These are phyloP conservation scores for Burhinus bistriatus DNA, from an alignment of 2,113 vertebrate species.

Conservation along the genomic window DNA sequence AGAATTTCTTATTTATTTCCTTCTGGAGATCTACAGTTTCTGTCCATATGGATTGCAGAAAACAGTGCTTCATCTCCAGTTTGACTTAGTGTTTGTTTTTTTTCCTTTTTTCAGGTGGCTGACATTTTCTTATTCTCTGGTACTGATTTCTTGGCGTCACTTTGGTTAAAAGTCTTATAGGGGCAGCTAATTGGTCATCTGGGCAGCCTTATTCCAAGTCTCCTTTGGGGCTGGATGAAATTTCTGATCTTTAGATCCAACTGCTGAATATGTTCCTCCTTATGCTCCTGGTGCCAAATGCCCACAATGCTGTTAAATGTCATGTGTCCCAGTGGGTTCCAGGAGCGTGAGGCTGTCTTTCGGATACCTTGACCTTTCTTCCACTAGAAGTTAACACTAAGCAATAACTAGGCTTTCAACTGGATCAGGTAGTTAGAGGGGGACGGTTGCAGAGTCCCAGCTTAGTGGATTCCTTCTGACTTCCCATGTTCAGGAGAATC, in stretches of 20 bases:
- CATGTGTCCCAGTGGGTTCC: background rate
- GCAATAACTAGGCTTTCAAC: background rate
- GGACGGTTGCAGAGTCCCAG: background rate
- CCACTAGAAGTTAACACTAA: background rate
- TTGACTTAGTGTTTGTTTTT: background rate
- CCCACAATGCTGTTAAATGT: background rate
- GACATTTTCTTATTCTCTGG: background rate
- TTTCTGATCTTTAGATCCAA: background rate
- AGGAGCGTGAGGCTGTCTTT: background rate
- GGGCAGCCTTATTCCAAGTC: background rate
- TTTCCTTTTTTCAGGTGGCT: background rate
- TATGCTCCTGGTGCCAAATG: background rate
- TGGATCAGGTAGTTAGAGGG: background rate
- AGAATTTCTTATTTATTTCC: background rate
- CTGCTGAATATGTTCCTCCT: background rate
- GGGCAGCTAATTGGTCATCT: background rate
- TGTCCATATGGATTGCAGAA: background rate
- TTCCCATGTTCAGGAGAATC: background rate
- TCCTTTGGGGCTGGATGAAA: background rate
- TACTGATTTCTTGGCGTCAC: background rate
- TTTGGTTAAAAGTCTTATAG: background rate
- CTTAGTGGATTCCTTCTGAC: background rate
- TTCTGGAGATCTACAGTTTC: background rate
- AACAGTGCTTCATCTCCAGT: background rate
- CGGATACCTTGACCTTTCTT: background rate